Evolutionary conservation across 2,797 vertebrate genomes (phyloP).

Genomic region (Poeciliopsis infans): DNA sequence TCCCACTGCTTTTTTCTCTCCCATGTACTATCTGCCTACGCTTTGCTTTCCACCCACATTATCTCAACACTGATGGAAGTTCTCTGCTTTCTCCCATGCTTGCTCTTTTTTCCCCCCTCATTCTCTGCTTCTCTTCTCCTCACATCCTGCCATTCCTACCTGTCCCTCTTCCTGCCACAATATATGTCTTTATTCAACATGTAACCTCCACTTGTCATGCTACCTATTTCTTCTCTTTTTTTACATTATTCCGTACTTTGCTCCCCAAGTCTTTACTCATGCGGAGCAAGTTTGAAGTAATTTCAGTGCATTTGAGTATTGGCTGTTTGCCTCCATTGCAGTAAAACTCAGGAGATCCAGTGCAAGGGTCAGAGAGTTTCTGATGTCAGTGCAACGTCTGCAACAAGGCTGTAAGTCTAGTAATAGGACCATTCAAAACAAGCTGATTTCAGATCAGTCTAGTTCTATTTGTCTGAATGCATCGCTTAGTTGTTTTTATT

Average conservation of each 20-base stretch:
- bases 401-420: slow-evolving; percentile 7
- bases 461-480: not conserved
- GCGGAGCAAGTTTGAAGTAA: slow-evolving; percentile 32
- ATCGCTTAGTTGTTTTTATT: not conserved
- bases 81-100: slow-evolving; percentile 70
- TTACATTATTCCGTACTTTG: slow-evolving; percentile 33
- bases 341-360: slow-evolving; percentile 17
- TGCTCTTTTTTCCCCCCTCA: slow-evolving; percentile 30
- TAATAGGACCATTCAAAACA: not conserved
- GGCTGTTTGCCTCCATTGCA: slow-evolving; percentile 23
- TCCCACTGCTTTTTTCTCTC: slow-evolving; percentile 76
- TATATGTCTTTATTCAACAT: slow-evolving; percentile 38
- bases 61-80: slow-evolving; percentile 78
- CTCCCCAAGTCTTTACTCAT: slow-evolving; percentile 36
- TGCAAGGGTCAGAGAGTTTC: slow-evolving; percentile 24
- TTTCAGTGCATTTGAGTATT: slow-evolving; percentile 9
- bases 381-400: slow-evolving; percentile 20
- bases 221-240: slow-evolving; percentile 16
- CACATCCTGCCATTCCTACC: slow-evolving; percentile 45
- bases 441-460: slow-evolving; percentile 7
- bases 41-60: slow-evolving; percentile 82
- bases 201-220: slow-evolving; percentile 34
- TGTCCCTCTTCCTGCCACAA: slow-evolving; percentile 42
- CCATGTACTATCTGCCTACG: slow-evolving; percentile 78
- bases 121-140: slow-evolving; percentile 56